Evolutionary conservation across 2,888 invertebrate genomes (phyloP).

Genomic region (Heliconius erato): DNA sequence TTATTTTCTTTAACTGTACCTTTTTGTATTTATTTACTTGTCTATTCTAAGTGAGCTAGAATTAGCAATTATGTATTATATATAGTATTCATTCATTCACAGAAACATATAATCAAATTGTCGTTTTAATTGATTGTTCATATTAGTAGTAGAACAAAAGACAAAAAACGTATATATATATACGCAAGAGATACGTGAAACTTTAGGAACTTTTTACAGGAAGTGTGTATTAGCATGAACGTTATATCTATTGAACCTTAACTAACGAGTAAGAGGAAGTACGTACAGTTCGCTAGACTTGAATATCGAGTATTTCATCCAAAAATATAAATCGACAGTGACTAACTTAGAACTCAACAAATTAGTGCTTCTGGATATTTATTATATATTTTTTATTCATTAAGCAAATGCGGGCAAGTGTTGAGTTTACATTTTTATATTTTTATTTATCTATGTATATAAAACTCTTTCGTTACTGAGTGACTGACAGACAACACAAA

Average conservation of each 20-base stretch:
- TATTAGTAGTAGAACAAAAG: neutral
- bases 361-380: neutral
- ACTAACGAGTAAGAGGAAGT: slow-evolving; percentile 74
- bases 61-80: neutral
- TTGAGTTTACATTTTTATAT: too few relatives aligned
- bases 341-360: slow-evolving; percentile 57
- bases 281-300: slow-evolving; percentile 60
- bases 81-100: too few relatives aligned
- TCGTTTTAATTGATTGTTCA: neutral
- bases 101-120: neutral
- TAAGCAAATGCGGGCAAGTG: neutral
- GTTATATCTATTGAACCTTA: slow-evolving; percentile 70
- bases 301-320: slow-evolving; percentile 56
- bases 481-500: too few relatives aligned
- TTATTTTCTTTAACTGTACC: too few relatives aligned
- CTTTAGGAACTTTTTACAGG: slow-evolving; percentile 47
- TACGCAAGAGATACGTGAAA: neutral
- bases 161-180: neutral
- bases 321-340: slow-evolving; percentile 62
- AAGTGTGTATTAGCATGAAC: slow-evolving; percentile 59
- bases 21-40: neutral
- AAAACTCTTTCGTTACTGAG: too few relatives aligned
- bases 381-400: too few relatives aligned
- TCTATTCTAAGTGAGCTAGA: neutral
- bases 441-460: too few relatives aligned